Evolutionary conservation across 2,113 vertebrate genomes (phyloP), one percentile per base, ranked within the genome.

Genomic region (Takifugu flavidus): DNA sequence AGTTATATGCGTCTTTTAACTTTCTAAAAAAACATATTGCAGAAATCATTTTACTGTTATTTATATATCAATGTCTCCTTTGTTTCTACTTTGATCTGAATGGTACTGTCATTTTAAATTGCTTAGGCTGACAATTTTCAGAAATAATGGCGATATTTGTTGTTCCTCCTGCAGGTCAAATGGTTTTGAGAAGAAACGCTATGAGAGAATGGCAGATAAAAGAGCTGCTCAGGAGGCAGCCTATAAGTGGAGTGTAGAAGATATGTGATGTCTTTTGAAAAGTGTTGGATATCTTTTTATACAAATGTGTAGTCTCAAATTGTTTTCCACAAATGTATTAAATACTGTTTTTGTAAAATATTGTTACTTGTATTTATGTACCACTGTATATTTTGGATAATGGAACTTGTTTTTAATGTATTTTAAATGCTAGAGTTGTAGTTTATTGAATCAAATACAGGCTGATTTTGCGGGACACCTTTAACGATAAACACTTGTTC

Each of bases 231-330:
- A 99, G 79, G 94, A 98, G 62, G 85, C 91, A 0, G 96, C 97
- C 0, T 98, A 99, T 83, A 98, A 98, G 75, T 99, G 97, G 96
- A 98, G 96, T 0, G 95, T 99, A 3, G 97, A 99, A 82, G 96
- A 99, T 80, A 98, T 99, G 97, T 99, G 71, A 6, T 20, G 13
- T 44, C 2, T 49, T 4, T 34, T 6, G 0, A 15, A 74, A 20
- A 66, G 7, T 29, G 20, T 20, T 20, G 20, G 6, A 34, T 49
- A 6, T 8, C 47, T 49, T 25, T 3, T 12, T 29, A 66, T 14
- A 1, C 8, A 39, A 59, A 31, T 14, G 15, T 72, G 55, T 44
- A 28, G 6, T 25, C 12, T 15, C 13, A n/a, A n/a, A n/a, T 47
- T 47, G n/a, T 47, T 47, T 47, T 47, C 45, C 45, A 47, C 45